Evolutionary conservation across 2,113 vertebrate genomes (phyloP).

Genomic region (Chlamydotis undulata): DNA sequence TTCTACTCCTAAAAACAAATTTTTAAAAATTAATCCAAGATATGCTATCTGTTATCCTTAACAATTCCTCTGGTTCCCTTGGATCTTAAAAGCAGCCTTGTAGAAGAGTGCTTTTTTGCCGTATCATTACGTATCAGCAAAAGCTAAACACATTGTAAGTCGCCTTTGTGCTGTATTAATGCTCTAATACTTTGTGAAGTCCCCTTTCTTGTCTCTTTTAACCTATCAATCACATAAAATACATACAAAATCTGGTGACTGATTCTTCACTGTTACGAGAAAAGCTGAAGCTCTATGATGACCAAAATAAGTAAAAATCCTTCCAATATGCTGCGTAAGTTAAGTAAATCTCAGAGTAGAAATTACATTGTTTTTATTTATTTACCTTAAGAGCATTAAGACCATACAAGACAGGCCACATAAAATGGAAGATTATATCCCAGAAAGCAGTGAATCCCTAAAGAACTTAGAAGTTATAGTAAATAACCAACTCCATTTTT

Average conservation of each 20-base stretch:
- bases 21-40: conserved; percentile 59
- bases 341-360: background rate
- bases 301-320: conserved; percentile 5
- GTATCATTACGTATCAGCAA: conserved; percentile 40
- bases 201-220: conserved; percentile 15
- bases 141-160: conserved; percentile 43
- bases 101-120: conserved; percentile 35
- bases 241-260: conserved; percentile 2
- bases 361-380: conserved; percentile 28
- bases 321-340: conserved; percentile 12
- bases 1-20: conserved; percentile 54
- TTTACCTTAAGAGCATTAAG: conserved; percentile 32
- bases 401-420: background rate
- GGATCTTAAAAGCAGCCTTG: conserved; percentile 58
- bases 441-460: conserved; percentile 37
- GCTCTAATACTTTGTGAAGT: conserved; percentile 40
- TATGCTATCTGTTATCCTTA: conserved; percentile 47
- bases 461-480: conserved; percentile 29
- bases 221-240: conserved; percentile 23
- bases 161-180: conserved; percentile 29
- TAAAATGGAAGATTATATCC: conserved; percentile 20
- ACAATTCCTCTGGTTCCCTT: conserved; percentile 25
- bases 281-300: background rate
- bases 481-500: conserved; percentile 47
- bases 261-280: background rate